Evolutionary conservation across 2,113 vertebrate genomes (phyloP), one percentile per base, ranked within the genome.

Genomic region (Setophaga kirtlandii): DNA sequence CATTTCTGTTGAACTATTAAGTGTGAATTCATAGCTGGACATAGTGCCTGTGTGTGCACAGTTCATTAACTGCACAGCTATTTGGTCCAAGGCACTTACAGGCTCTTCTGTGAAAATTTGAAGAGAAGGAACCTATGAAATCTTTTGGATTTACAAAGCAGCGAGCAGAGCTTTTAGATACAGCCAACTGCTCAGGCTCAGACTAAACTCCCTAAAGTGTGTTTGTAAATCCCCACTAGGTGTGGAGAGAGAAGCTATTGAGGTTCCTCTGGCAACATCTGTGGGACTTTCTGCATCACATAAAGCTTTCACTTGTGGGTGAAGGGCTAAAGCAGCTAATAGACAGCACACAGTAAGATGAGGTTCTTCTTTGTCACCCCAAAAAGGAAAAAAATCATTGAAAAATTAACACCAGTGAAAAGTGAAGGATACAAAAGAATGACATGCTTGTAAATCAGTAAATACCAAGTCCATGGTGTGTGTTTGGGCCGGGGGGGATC

Each of bases 21-120:
- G 82, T 94, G 88, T 86, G 68, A 90, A 94, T 87, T 92, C 90
- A 77, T 91, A 86, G 93, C 71, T 92, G 75, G 75, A 88, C 79
- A 33, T 23, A 80, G 52, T 52, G 85, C 84, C 60, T 93, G 79
- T 74, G 68, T 74, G 20, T 63, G 39, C 75, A 90, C 87, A 95
- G 93, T 85, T 96, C 87, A 95, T 96, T 95, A 95, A 88, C 78
- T 93, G 60, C 85, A 86, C 75, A 90, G 87, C 87, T 90, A 83
- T 94, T 95, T 86, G 79, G 93, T 81, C 52, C 82, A 80, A 94
- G 64, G 85, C 63, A 90, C 89, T 96, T 90, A 86, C 68, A 92
- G 64, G 60, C 47, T 89, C 53, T 88, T 93, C 79, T 56, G 37
- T 52, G 52, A 80, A 86, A 91, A 94, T 87, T 6, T 80, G 49